phyloP scores from a whole-genome alignment of 1,140 invertebrate genomes.

The Odontomachus brunneus region DNA sequence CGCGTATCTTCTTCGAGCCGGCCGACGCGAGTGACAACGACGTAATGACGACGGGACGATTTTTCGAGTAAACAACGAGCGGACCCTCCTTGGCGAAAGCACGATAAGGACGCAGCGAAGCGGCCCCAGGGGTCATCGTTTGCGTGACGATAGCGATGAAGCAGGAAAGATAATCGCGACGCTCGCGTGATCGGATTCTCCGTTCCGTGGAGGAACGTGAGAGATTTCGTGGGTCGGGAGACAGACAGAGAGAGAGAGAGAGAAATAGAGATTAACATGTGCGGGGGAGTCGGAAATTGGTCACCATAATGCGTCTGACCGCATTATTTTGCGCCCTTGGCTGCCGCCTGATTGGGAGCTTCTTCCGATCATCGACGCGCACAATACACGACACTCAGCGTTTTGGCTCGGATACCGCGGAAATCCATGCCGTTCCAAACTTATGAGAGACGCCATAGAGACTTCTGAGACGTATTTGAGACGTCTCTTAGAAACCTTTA shows the following conservation, averaged over 20 bases:
- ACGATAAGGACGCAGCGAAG: conserved; percentile 66
- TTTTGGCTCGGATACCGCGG: too few relatives aligned
- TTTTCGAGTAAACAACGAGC: conserved; percentile 54
- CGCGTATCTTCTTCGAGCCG: not conserved
- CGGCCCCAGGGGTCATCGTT: conserved; percentile 66
- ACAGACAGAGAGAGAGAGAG: not conserved
- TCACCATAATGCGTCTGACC: too few relatives aligned
- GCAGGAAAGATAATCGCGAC: conserved; percentile 26
- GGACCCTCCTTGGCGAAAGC: conserved; percentile 57
- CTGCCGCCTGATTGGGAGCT: not conserved
- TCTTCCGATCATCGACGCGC: not conserved
- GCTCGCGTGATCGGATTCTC: conserved; percentile 5
- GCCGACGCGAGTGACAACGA: conserved; percentile 13
- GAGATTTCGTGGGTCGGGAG: not conserved
- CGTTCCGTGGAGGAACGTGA: not conserved
- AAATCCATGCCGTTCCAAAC: too few relatives aligned
- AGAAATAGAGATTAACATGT: too few relatives aligned
- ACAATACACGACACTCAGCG: too few relatives aligned
- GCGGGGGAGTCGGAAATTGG: too few relatives aligned
- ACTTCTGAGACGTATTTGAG: too few relatives aligned
- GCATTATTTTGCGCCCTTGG: not conserved
- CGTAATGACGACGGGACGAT: conserved; percentile 48
- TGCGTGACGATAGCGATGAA: conserved; percentile 49
- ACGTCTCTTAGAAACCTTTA: too few relatives aligned
- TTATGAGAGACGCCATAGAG: too few relatives aligned